A percentile compares a stretch with the other conserved stretches of the same genome.
phyloP scores from a whole-genome alignment of 2,797 vertebrate genomes.

The Leptodactylus fallax region DNA sequence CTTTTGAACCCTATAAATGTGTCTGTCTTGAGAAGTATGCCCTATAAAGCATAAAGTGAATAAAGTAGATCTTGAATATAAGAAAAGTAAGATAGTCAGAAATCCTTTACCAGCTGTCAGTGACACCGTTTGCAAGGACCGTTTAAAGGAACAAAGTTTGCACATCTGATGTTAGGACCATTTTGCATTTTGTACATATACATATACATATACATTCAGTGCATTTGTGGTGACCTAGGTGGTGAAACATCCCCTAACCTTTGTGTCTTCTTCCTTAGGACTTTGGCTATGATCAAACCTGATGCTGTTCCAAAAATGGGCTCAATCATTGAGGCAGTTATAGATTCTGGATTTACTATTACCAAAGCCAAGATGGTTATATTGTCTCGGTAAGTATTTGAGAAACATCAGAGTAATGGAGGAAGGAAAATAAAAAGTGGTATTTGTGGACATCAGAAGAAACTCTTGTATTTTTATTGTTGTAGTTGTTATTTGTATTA shows the following conservation, averaged over 20 bases:
- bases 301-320: conserved; percentile 84
- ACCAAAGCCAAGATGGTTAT: conserved; percentile 94
- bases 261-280: conserved; percentile 75
- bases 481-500: not conserved
- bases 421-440: not conserved
- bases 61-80: not conserved
- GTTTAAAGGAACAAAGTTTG: not conserved
- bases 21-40: not conserved
- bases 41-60: not conserved
- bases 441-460: not conserved
- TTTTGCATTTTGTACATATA: not conserved
- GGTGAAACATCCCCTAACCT: not conserved
- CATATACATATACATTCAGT: too few relatives aligned
- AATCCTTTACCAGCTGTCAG: not conserved
- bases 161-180: not conserved
- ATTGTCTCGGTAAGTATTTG: conserved; percentile 84
- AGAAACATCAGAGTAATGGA: not conserved
- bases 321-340: conserved; percentile 86
- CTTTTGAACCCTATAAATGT: not conserved
- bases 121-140: not conserved
- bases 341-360: conserved; percentile 86
- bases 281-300: conserved; percentile 92
- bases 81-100: not conserved
- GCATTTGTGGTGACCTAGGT: not conserved
- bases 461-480: not conserved